A percentile compares a stretch with the other conserved stretches of the same genome.
These are phyloP conservation scores for Oceanodroma leucorhoa DNA, from an alignment of 2,797 vertebrate species.

Conservation along the genomic window DNA sequence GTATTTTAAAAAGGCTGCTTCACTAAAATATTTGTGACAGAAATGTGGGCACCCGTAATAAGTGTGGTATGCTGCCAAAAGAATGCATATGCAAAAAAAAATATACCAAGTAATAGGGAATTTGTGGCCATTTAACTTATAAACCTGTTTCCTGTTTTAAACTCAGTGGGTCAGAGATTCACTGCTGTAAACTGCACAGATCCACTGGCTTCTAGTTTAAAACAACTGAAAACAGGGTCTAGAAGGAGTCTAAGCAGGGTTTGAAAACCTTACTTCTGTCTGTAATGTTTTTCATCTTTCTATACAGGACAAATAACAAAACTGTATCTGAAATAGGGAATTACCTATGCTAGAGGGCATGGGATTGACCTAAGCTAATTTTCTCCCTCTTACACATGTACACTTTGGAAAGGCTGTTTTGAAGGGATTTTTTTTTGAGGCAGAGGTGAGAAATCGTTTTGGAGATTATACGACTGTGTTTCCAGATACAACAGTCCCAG, in stretches of 20 bases:
- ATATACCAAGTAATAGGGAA: background rate
- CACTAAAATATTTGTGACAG: background rate
- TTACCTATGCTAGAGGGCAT: background rate
- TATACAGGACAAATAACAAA: background rate
- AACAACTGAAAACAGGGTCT: background rate
- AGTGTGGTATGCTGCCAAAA: background rate
- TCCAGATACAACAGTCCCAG: background rate
- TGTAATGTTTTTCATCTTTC: background rate
- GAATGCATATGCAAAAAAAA: background rate
- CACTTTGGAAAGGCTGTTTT: background rate
- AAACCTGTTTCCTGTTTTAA: conserved; percentile 14
- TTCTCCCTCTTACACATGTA: background rate
- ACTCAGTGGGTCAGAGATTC: background rate
- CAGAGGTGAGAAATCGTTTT: background rate
- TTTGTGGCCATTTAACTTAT: background rate
- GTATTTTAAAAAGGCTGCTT: background rate
- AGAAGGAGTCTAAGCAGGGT: background rate
- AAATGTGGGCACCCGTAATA: background rate
- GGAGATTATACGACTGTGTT: background rate
- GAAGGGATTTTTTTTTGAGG: background rate
- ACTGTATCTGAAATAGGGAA: background rate
- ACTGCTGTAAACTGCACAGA: background rate
- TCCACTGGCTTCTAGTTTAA: background rate
- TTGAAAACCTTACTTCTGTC: background rate
- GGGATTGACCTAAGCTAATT: background rate